These are phyloP conservation scores for Chroicocephalus ridibundus DNA, from an alignment of 2,113 vertebrate genomes.

Conservation along the genomic window DNA sequence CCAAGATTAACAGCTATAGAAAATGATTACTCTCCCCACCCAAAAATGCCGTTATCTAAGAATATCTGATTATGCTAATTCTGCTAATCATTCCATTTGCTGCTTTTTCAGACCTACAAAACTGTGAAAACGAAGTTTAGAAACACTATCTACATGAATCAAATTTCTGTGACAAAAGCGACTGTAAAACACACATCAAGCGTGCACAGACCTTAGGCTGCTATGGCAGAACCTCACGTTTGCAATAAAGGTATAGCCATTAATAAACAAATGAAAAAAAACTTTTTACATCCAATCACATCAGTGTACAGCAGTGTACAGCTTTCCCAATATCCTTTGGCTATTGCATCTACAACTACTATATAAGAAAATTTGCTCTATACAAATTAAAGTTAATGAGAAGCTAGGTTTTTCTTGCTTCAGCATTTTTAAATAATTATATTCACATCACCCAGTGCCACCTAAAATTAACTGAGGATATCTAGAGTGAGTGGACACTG, in stretches of 20 bases:
- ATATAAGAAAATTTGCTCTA: not conserved
- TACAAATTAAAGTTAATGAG: slow-evolving; percentile 36
- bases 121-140: not conserved
- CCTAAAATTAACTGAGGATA: slow-evolving; percentile 2
- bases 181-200: not conserved
- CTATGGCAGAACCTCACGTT: not conserved
- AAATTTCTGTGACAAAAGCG: not conserved
- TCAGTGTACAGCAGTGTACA: not conserved
- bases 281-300: not conserved
- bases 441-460: not conserved
- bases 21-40: not conserved
- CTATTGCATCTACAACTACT: slow-evolving; percentile 3
- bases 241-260: not conserved
- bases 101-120: not conserved
- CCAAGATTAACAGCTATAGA: not conserved
- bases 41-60: not conserved
- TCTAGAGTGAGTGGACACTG: slow-evolving; percentile 26
- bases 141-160: not conserved
- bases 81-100: not conserved
- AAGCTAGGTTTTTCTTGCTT: slow-evolving; percentile 18
- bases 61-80: not conserved
- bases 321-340: not conserved
- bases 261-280: not conserved
- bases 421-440: slow-evolving; percentile 22
- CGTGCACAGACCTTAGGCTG: not conserved